A percentile compares a stretch with the other conserved stretches of the same genome.
Evolutionary conservation across 2,888 invertebrate genomes (phyloP).

Genomic region (Lasioglossum oenotherae): DNA sequence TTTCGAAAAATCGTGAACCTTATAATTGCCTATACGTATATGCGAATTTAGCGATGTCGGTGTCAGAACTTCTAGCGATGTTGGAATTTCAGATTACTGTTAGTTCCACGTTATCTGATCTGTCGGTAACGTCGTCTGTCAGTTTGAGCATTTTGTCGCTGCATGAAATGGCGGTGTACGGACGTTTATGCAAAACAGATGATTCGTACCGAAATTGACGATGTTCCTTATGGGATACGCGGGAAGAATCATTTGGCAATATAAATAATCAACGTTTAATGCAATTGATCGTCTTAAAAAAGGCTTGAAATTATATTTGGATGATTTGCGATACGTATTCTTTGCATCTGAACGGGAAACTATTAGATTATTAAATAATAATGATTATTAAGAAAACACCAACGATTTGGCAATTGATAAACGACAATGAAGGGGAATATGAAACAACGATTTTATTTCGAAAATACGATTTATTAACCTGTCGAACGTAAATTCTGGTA

Average conservation of each 20-base stretch:
- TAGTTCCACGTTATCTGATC: neutral
- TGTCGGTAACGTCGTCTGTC: neutral
- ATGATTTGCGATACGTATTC: neutral
- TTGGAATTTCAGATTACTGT: no score
- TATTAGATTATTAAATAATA: neutral
- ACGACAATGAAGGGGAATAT: neutral
- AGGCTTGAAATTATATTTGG: neutral
- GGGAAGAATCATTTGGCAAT: neutral
- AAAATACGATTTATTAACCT: slow-evolving; percentile 84
- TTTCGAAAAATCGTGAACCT: no score
- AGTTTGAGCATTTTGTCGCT: neutral
- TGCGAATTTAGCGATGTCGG: no score
- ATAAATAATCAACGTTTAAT: neutral
- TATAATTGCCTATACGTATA: no score
- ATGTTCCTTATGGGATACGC: no score
- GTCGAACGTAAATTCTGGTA: slow-evolving; percentile 79
- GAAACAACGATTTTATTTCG: slow-evolving; percentile 76
- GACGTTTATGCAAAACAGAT: neutral
- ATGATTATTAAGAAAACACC: neutral
- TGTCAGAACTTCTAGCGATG: no score
- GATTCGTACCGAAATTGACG: no score
- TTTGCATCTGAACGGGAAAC: neutral
- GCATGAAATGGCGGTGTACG: neutral
- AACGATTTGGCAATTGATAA: neutral
- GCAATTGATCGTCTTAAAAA: neutral